These are phyloP conservation scores for Cyclargus thomasi DNA, from an alignment of 1,140 invertebrate species.

Conservation along the genomic window DNA sequence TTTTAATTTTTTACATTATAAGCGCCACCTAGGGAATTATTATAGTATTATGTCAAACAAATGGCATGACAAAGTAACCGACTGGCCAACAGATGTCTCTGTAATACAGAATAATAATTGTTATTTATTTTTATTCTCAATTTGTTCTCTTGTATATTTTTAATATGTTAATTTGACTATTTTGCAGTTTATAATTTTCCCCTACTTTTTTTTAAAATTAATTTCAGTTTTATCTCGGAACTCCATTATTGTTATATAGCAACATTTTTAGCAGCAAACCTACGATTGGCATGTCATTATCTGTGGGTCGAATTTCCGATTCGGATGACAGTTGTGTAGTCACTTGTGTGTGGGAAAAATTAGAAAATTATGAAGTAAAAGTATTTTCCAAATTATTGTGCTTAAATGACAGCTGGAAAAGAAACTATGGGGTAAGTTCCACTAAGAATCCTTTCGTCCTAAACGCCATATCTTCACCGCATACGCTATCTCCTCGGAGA, in stretches of 20 bases:
- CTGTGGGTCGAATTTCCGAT: conserved; percentile 8
- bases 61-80: not conserved
- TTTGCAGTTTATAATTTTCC: no score
- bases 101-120: not conserved
- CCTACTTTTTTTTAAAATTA: no score
- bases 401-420: conserved; percentile 80
- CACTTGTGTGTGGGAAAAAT: conserved; percentile 61
- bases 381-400: conserved; percentile 59
- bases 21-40: not conserved
- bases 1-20: not conserved
- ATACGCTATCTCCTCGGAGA: conserved; percentile 13
- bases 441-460: not conserved
- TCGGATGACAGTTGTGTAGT: conserved; percentile 59
- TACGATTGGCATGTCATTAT: conserved; percentile 11
- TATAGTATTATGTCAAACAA: no score
- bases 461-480: not conserved
- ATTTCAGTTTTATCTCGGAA: no score
- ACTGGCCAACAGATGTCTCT: not conserved
- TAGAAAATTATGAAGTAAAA: conserved; percentile 70
- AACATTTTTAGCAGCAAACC: conserved; percentile 30
- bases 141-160: no score
- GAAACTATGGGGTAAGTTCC: conserved; percentile 78
- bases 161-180: no score
- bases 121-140: no score
- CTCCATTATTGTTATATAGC: not conserved